phyloP scores from a whole-genome alignment of 2,797 vertebrate genomes.

The Poeciliopsis presidionis region DNA sequence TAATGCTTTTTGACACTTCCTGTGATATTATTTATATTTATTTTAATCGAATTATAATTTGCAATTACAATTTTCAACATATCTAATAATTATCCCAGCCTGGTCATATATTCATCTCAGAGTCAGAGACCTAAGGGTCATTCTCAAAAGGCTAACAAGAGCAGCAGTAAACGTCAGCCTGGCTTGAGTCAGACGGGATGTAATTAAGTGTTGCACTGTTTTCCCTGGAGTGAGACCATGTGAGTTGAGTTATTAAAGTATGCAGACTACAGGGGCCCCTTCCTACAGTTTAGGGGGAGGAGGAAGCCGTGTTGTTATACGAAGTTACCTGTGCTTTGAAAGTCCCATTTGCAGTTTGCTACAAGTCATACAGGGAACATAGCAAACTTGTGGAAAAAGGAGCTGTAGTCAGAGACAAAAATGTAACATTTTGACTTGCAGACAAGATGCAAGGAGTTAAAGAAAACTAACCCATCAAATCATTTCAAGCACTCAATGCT shows the following conservation, averaged over 20 bases:
- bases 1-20: conserved; percentile 6
- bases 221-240: conserved; percentile 67
- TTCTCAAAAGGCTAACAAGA: conserved; percentile 35
- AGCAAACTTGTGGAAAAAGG: not conserved
- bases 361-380: not conserved
- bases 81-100: not conserved
- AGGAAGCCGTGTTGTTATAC: conserved; percentile 33
- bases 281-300: conserved; percentile 42
- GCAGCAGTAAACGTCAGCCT: conserved; percentile 57
- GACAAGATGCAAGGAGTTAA: not conserved
- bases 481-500: not conserved
- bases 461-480: not conserved
- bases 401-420: not conserved
- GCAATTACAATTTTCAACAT: not conserved
- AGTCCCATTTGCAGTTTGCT: not conserved
- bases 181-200: conserved; percentile 62
- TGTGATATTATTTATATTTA: conserved; percentile 18
- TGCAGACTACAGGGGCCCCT: conserved; percentile 71
- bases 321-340: conserved; percentile 55
- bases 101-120: conserved; percentile 3
- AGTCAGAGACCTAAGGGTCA: conserved; percentile 27
- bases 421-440: not conserved
- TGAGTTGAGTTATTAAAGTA: conserved; percentile 80
- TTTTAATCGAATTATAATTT: conserved; percentile 14
- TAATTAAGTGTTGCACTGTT: conserved; percentile 71